These are phyloP conservation scores for Propithecus deckenii DNA, from an alignment of 2,797 vertebrate genomes.

Conservation along the genomic window DNA sequence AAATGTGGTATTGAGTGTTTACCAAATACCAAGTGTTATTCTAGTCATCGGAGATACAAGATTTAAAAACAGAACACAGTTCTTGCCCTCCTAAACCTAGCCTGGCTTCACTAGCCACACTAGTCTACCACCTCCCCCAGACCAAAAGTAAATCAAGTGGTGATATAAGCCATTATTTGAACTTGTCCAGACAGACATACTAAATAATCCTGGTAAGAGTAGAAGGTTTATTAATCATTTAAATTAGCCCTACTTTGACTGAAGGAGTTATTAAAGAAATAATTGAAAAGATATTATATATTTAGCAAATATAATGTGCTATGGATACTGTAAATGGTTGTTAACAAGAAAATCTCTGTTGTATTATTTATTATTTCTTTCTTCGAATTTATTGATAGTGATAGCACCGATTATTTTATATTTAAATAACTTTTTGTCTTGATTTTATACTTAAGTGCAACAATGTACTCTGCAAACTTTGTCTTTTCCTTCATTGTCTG, in stretches of 20 bases:
- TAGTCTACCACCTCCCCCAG: background rate
- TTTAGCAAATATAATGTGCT: background rate
- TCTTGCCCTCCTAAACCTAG: background rate
- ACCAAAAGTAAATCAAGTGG: background rate
- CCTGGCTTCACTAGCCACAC: background rate
- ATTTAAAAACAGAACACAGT: background rate
- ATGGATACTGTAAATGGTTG: background rate
- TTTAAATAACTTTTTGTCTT: slow-evolving; percentile 22
- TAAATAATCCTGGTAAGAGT: background rate
- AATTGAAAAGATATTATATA: background rate
- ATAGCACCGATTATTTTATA: background rate
- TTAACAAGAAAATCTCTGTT: background rate
- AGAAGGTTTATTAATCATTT: background rate
- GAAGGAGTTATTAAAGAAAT: background rate
- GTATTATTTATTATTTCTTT: background rate
- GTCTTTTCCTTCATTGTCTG: slow-evolving; percentile 2
- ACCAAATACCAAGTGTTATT: background rate
- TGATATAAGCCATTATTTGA: background rate
- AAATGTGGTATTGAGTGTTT: background rate
- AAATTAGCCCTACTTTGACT: background rate
- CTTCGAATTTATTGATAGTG: background rate
- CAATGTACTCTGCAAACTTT: background rate
- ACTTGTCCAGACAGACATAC: background rate
- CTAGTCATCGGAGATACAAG: background rate
- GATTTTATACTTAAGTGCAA: background rate